Percentiles rank a stretch among this genome's conserved stretches.
Conservation (phyloP, 2,113 vertebrate species). For the Puffinus mauretanicus region DNA sequence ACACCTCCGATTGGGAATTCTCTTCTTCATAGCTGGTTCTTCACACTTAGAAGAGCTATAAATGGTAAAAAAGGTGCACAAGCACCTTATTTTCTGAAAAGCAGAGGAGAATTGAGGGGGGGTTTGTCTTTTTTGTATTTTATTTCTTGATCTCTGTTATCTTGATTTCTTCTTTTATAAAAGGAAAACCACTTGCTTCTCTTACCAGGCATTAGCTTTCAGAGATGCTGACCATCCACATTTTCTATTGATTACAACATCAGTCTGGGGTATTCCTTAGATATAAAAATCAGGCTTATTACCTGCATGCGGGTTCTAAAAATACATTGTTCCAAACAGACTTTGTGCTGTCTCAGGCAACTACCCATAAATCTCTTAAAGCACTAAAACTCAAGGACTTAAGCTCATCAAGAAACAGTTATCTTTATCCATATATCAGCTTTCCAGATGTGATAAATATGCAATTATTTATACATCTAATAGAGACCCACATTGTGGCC, state of each 20-base stretch:
- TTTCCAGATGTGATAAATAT: neutral
- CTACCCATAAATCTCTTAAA: slow-evolving; percentile 10
- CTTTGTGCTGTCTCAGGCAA: neutral
- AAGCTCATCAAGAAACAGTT: slow-evolving; percentile 21
- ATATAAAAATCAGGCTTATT: neutral
- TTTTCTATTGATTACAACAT: neutral
- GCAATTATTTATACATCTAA: slow-evolving; percentile 30
- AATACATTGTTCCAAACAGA: neutral
- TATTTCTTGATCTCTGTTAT: neutral
- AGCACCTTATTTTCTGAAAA: neutral
- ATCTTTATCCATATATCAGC: neutral
- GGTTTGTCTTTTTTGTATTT: neutral
- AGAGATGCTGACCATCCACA: neutral
- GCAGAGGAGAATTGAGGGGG: neutral
- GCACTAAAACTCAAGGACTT: slow-evolving; percentile 35
- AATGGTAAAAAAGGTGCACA: neutral
- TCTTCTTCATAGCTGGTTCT: neutral
- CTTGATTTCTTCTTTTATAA: neutral
- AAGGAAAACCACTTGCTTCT: neutral
- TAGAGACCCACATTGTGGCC: neutral
- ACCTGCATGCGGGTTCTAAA: neutral
- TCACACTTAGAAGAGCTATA: neutral
- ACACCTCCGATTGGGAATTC: slow-evolving; percentile 20
- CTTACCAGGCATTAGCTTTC: neutral
- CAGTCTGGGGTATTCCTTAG: neutral